Base-by-base conservation (phyloP, 2,797 vertebrate species). In the Platalea minor region DNA sequence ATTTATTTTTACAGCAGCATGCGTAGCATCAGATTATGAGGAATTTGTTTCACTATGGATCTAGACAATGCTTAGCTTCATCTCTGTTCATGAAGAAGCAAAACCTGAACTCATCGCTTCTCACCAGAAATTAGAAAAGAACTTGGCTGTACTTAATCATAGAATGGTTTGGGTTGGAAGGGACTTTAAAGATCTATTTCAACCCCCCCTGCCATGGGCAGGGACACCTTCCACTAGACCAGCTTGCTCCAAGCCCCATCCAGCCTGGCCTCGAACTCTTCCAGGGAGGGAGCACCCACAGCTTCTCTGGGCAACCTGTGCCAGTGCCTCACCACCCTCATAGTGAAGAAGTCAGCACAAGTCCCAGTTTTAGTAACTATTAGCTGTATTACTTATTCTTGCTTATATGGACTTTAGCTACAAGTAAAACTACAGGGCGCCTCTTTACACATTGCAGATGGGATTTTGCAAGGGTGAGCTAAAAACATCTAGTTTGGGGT, bases 371-470 rank as follows among this genome's bases (percentile, higher is more conserved):
- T 37, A 87, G 19, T 51, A 79, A 69, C 33, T 37, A 57, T 33
- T 51, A 74, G 17, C 17, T 92, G 39, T 51, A 51, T 33, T 77
- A 48, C 33, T 57, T 56, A 50, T 6, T 53, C 29, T 79, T 61
- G 20, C 31, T 88, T 37, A 39, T 18, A 21, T 0, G 18, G 29
- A 33, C 56, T 59, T 89, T 0, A 88, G 11, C 70, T 43, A 0
- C 5, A 73, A 73, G 24, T 9, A 74, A 83, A 74, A n/a, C 50
- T 26, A 50, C 16, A 16, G 13, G 26, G 18, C 33, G 3, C 26
- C 43, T 72, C 48, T 53, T 59, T 3, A 25, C 23, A 39, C 1
- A 0, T 0, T 50, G n/a, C 10, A 33, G 35, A 25, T 9, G 5
- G 17, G 31, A 85, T 76, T 95, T 73, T 60, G n/a, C 24, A 82